Evolutionary conservation across 2,888 invertebrate species (phyloP).

Genomic region (Athalia circularis): DNA sequence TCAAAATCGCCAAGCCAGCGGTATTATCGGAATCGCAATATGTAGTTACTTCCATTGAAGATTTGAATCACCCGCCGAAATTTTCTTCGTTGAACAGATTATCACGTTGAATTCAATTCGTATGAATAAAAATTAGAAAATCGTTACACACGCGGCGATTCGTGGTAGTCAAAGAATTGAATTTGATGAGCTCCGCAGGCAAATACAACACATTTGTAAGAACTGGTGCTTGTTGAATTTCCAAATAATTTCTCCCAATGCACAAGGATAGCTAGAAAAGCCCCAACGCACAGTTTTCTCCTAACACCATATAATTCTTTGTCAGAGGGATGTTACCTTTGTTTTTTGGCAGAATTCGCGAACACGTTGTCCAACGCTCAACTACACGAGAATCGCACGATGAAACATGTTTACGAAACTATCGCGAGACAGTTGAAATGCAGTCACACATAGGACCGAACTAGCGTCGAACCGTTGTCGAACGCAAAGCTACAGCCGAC

Average conservation of each 20-base stretch:
- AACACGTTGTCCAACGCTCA: background rate
- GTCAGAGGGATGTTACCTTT: too few species aligned
- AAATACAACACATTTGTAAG: background rate
- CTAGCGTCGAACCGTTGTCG: slow-evolving; percentile 21
- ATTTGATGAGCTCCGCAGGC: background rate
- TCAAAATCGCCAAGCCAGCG: background rate
- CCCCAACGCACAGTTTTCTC: too few species aligned
- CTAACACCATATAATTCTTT: too few species aligned
- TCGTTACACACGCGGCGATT: background rate
- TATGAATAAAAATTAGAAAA: slow-evolving; percentile 7
- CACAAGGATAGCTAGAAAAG: too few species aligned
- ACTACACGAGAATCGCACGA: background rate
- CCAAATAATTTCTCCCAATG: too few species aligned
- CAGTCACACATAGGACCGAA: background rate
- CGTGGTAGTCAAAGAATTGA: background rate
- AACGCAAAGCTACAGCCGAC: slow-evolving; percentile 13
- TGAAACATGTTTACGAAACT: slow-evolving; percentile 21
- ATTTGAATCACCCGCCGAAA: slow-evolving; percentile 33
- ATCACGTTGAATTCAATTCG: background rate
- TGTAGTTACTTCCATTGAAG: background rate
- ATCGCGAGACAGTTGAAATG: slow-evolving; percentile 21
- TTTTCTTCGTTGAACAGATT: background rate
- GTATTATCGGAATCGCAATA: background rate
- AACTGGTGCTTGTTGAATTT: too few species aligned
- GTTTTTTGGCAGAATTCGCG: background rate